Percentiles rank a stretch among this genome's conserved stretches.
These are phyloP conservation scores for Cylas formicarius DNA, from an alignment of 1,140 invertebrate species.

Conservation along the genomic window DNA sequence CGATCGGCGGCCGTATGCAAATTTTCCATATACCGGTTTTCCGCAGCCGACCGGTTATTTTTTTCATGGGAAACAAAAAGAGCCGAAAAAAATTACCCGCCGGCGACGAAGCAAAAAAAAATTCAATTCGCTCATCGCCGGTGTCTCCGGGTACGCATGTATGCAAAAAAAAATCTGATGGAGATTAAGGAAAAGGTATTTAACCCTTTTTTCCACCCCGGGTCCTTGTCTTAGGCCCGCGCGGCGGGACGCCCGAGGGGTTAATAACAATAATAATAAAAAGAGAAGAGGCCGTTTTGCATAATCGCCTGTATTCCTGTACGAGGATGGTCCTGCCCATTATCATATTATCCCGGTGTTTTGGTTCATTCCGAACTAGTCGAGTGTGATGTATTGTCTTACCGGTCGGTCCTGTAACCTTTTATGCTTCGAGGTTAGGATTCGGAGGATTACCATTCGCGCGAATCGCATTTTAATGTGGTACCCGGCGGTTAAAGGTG, in stretches of 20 bases:
- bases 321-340: slow-evolving; percentile 13
- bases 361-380: slow-evolving; percentile 11
- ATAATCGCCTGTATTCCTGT: slow-evolving; percentile 17
- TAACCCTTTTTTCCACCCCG: slow-evolving; percentile 7
- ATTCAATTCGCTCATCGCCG: slow-evolving; percentile 14
- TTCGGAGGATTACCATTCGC: slow-evolving; percentile 16
- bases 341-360: slow-evolving; percentile 6
- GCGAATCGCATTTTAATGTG: slow-evolving; percentile 18
- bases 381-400: slow-evolving; percentile 17
- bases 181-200: neutral
- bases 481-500: neutral
- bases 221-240: slow-evolving; percentile 14
- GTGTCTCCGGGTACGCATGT: too few species aligned
- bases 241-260: too few species aligned
- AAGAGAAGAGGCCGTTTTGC: too few species aligned
- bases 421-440: slow-evolving; percentile 19
- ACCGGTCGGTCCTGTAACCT: slow-evolving; percentile 2
- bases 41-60: too few species aligned
- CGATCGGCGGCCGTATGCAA: too few species aligned
- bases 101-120: slow-evolving; percentile 6
- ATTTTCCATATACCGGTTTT: too few species aligned
- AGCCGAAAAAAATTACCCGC: too few species aligned
- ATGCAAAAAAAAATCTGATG: slow-evolving; percentile 12
- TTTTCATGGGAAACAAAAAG: too few species aligned
- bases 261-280: too few species aligned